Evolutionary conservation across 2,888 invertebrate genomes (phyloP).

Genomic region (Octonoba sinensis): DNA sequence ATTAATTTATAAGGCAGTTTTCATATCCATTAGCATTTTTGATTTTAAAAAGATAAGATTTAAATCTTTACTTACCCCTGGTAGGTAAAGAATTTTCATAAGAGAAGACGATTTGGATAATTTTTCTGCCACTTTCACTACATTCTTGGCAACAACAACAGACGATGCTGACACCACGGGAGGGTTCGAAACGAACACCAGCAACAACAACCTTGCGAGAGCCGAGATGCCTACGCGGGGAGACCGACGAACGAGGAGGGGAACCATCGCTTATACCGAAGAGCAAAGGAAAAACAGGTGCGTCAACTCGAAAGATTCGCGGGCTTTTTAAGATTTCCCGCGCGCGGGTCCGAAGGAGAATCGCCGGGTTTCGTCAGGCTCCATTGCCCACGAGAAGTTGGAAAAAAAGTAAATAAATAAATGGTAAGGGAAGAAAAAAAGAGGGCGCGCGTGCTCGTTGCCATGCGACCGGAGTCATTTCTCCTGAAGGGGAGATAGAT

Average conservation of each 20-base stretch:
- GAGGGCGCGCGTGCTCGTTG: conserved; percentile 32
- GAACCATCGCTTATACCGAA: conserved; percentile 1
- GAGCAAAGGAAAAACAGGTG: conserved; percentile 36
- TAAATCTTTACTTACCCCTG: conserved; percentile 37
- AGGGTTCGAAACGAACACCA: conserved; percentile 7
- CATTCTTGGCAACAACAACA: conserved; percentile 18
- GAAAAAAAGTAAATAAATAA: conserved; percentile 10
- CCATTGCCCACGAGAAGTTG: conserved; percentile 37
- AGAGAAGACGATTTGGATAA: conserved; percentile 30
- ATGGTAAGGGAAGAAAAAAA: not conserved
- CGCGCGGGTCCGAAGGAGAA: conserved; percentile 32
- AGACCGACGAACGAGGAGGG: not conserved
- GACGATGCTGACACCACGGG: conserved; percentile 4
- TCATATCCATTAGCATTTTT: too few species aligned
- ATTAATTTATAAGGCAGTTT: too few species aligned
- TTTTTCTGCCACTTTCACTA: conserved; percentile 44
- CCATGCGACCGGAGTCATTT: conserved; percentile 31
- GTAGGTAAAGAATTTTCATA: conserved; percentile 40
- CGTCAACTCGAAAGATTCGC: conserved; percentile 40
- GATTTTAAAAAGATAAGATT: too few species aligned
- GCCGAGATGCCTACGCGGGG: not conserved
- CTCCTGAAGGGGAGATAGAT: conserved; percentile 7
- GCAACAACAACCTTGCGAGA: conserved; percentile 18
- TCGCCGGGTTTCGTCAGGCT: conserved; percentile 18
- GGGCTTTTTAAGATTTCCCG: conserved; percentile 64